Evolutionary conservation across 2,888 invertebrate genomes (phyloP), one percentile per base, ranked within the genome.

Genomic region (Thysanoteuthis rhombus): DNA sequence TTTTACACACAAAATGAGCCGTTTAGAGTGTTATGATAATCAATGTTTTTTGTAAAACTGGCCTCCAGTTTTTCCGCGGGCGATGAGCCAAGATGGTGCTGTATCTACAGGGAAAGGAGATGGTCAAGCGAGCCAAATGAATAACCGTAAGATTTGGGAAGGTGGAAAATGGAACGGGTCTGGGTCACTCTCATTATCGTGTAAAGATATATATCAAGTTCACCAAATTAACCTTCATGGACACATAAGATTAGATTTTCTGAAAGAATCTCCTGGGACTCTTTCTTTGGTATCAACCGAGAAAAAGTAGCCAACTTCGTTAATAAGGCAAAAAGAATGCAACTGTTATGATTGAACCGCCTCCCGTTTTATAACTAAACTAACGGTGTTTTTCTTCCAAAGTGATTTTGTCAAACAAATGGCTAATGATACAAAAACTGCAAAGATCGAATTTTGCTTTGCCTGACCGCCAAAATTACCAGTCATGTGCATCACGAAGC

Each of bases 251-350:
- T 75, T 75, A 75, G 75, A 75, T 75, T 75, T 75, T 75, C 75
- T 75, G 75, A 75, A 75, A 75, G 19, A 16, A n/a, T 75, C 75
- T 75, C 75, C 75, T 36, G 75, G 75, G 75, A 75, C 75, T 36
- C n/a, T 75, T n/a, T 75, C 75, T 36, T 75, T 75, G n/a, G 16
- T n/a, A 75, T 36, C n/a, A 75, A 75, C n/a, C 75, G 75, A n/a
- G 75, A 75, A 75, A 75, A 75, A 75, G n/a, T 75, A 75, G 75
- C 75, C 75, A 75, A 75, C n/a, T 75, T 75, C n/a, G 75, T 75
- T 36, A 75, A 75, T 36, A 75, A 75, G n/a, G 75, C 75, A 75
- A 75, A 75, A 75, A 75, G 75, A 75, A 75, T n/a, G n/a, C 36
- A n/a, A 75, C 75, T 75, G 75, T 75, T 36, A n/a, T 36, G n/a